phyloP scores from a whole-genome alignment of 2,113 vertebrate species.

The Zosterops borbonicus region DNA sequence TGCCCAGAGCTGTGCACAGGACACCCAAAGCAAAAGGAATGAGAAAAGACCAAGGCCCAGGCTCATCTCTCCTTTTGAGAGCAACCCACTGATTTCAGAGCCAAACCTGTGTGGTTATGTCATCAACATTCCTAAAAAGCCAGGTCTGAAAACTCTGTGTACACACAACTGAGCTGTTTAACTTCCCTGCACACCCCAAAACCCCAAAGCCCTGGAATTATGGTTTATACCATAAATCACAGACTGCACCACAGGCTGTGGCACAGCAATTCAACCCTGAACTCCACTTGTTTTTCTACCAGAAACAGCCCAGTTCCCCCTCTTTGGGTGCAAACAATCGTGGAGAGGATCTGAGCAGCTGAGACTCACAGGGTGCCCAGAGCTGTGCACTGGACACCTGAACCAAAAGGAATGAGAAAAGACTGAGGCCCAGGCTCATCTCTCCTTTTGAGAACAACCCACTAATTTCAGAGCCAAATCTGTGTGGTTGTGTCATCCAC shows the following conservation, averaged over 20 bases:
- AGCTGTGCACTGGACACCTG: no score
- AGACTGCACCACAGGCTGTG: accelerated
- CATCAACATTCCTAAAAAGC: background rate
- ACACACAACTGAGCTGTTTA: no score
- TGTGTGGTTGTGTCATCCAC: accelerated
- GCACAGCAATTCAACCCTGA: accelerated
- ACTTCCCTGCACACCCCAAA: no score
- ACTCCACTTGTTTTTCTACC: background rate
- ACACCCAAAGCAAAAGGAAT: no score
- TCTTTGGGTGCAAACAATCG: no score
- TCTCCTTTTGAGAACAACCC: background rate
- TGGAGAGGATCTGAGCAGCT: no score
- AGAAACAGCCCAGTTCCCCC: background rate
- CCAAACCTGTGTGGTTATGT: background rate
- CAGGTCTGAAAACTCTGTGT: background rate
- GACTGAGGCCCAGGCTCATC: background rate
- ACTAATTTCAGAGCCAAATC: background rate
- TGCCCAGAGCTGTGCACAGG: no score
- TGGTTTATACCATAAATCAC: accelerated
- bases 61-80: background rate
- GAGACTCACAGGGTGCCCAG: no score
- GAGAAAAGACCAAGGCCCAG: no score
- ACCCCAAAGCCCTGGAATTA: background rate
- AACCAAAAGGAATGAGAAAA: background rate
- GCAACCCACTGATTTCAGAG: background rate